These are phyloP conservation scores for Stegodyphus mimosarum DNA, from an alignment of 1,140 invertebrate genomes.

Conservation along the genomic window DNA sequence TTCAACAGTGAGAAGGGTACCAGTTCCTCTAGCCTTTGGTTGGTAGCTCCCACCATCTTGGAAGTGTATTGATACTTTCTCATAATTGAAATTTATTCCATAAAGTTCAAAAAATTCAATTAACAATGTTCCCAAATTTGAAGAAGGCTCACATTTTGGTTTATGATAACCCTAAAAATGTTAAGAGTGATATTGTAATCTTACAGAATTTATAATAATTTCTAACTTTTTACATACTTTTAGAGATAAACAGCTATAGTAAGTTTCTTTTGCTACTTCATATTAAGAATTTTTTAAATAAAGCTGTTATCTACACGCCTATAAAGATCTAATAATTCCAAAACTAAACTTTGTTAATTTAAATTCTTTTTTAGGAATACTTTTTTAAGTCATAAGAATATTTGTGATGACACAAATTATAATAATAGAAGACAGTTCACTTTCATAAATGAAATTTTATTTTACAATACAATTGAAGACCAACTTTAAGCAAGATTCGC, in stretches of 20 bases:
- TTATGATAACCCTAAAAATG: constrained; percentile 40
- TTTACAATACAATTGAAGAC: no score
- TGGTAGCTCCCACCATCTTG: constrained; percentile 31
- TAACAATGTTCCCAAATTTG: constrained; percentile 47
- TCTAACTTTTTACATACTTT: neutral
- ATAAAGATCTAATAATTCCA: neutral
- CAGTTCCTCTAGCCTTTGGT: constrained; percentile 6
- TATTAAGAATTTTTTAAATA: neutral
- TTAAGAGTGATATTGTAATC: neutral
- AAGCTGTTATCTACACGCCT: neutral
- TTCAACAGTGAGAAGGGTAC: constrained; percentile 46
- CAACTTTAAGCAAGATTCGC: no score
- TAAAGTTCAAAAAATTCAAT: constrained; percentile 61
- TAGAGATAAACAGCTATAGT: neutral
- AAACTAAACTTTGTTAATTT: neutral
- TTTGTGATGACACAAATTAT: no score
- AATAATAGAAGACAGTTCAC: no score
- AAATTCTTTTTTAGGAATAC: no score
- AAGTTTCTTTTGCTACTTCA: neutral
- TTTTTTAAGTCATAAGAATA: no score
- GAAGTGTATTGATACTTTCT: constrained; percentile 47
- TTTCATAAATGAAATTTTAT: no score
- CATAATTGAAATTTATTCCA: constrained; percentile 61
- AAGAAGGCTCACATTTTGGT: constrained; percentile 19
- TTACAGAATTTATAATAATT: neutral